Percentiles rank a stretch among this genome's conserved stretches.
Evolutionary conservation across 2,888 invertebrate genomes (phyloP).

Genomic region (Hypercompe scribonia): DNA sequence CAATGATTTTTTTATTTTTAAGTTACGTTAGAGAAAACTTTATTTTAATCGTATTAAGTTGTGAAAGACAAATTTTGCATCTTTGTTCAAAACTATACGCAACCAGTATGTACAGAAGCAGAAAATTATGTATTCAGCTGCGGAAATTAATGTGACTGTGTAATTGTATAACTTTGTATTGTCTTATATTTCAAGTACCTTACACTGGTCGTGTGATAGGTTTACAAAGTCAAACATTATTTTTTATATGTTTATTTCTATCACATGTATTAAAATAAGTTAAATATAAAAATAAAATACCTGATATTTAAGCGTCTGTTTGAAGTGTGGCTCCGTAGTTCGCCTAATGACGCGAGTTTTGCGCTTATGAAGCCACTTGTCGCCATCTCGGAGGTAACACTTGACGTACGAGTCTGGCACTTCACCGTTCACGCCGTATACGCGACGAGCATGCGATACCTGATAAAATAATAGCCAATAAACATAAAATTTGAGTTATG

Average conservation of each 20-base stretch:
- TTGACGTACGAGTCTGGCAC: constrained; percentile 97
- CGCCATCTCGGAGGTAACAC: constrained; percentile 96
- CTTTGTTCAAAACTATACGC: background rate
- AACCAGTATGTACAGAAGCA: background rate
- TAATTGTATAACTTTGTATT: too few relatives aligned
- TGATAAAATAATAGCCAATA: constrained; percentile 35
- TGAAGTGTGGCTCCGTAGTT: constrained; percentile 94
- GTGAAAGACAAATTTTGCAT: background rate
- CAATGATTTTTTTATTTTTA: too few relatives aligned
- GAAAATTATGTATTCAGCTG: background rate
- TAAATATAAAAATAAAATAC: constrained; percentile 55
- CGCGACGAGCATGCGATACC: constrained; percentile 82
- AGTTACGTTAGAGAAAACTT: background rate
- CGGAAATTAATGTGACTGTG: too few relatives aligned
- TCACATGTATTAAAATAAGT: background rate
- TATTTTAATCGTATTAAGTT: background rate
- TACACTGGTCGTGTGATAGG: too few relatives aligned
- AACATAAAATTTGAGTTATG: background rate
- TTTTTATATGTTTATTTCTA: too few relatives aligned
- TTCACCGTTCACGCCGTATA: constrained; percentile 88
- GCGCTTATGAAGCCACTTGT: constrained; percentile 95
- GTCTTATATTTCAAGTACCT: too few relatives aligned
- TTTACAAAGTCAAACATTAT: too few relatives aligned
- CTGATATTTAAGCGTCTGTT: constrained; percentile 95
- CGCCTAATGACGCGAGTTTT: constrained; percentile 95